phyloP scores from a whole-genome alignment of 1,140 invertebrate genomes.

The Habropoda laboriosa region DNA sequence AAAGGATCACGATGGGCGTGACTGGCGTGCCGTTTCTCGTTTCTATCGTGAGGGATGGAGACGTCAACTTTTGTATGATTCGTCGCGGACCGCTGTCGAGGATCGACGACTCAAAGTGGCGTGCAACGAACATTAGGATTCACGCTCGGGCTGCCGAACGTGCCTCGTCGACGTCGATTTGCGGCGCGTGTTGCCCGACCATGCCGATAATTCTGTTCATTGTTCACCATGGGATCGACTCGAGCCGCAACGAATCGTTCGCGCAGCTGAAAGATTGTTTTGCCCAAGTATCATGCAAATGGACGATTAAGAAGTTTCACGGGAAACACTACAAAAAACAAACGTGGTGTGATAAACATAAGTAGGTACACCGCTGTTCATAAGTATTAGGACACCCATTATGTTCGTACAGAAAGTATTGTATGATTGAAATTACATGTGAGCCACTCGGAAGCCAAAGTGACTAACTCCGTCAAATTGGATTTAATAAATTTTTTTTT shows the following conservation, averaged over 20 bases:
- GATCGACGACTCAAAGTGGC: conserved; percentile 40
- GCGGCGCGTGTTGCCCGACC: conserved; percentile 47
- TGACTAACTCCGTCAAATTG: too few species aligned
- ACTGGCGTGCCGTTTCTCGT: conserved; percentile 44
- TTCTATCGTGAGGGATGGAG: conserved; percentile 73
- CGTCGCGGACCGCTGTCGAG: conserved; percentile 75
- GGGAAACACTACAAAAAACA: too few species aligned
- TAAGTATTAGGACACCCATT: too few species aligned
- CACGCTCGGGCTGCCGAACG: conserved; percentile 33
- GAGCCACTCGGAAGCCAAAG: too few species aligned
- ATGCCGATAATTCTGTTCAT: conserved; percentile 64
- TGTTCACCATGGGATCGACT: conserved; percentile 25
- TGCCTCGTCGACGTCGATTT: conserved; percentile 40
- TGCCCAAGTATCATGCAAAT: background rate
- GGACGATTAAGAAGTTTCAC: too few species aligned
- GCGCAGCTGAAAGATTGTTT: conserved; percentile 34
- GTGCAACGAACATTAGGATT: conserved; percentile 15
- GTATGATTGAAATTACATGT: too few species aligned
- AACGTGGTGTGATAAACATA: too few species aligned
- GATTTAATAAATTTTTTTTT: too few species aligned
- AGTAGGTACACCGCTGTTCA: too few species aligned
- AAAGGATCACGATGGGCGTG: conserved; percentile 61
- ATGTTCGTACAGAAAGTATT: too few species aligned
- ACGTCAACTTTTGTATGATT: conserved; percentile 78
- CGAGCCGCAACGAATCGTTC: conserved; percentile 41